A percentile compares a stretch with the other conserved stretches of the same genome.
Conservation (phyloP, 1,140 invertebrate genomes). For the Brachionus manjavacas region DNA sequence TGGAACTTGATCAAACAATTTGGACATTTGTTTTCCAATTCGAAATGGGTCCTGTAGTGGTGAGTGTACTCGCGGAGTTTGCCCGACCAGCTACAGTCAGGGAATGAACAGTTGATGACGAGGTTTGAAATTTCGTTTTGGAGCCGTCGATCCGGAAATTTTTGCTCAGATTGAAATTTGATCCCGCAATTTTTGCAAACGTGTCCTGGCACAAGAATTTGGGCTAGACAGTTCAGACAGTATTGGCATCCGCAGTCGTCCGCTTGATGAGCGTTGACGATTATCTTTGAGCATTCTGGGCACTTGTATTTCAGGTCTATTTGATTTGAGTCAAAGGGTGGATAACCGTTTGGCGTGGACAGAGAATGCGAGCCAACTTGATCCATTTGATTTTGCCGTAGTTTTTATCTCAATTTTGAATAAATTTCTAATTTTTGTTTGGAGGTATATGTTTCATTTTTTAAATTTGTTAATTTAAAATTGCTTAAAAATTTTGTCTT, state of each 20-base stretch:
- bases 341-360: not conserved
- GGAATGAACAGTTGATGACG: not conserved
- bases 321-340: not conserved
- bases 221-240: not conserved
- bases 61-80: not conserved
- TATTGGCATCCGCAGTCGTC: conserved; percentile 18
- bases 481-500: not conserved
- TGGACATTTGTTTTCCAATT: not conserved
- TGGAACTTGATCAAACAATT: not conserved
- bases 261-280: not conserved
- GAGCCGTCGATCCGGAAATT: not conserved
- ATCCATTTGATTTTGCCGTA: not conserved
- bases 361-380: not conserved
- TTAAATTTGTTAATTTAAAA: not conserved
- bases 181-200: not conserved
- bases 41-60: not conserved
- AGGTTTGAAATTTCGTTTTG: not conserved
- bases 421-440: not conserved
- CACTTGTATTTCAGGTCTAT: conserved; percentile 2
- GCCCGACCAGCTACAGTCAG: not conserved
- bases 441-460: not conserved
- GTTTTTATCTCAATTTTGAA: not conserved
- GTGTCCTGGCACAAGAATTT: not conserved
- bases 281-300: not conserved
- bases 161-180: not conserved